phyloP scores from a whole-genome alignment of 2,113 vertebrate species.

The Gymnocephalus cernua region DNA sequence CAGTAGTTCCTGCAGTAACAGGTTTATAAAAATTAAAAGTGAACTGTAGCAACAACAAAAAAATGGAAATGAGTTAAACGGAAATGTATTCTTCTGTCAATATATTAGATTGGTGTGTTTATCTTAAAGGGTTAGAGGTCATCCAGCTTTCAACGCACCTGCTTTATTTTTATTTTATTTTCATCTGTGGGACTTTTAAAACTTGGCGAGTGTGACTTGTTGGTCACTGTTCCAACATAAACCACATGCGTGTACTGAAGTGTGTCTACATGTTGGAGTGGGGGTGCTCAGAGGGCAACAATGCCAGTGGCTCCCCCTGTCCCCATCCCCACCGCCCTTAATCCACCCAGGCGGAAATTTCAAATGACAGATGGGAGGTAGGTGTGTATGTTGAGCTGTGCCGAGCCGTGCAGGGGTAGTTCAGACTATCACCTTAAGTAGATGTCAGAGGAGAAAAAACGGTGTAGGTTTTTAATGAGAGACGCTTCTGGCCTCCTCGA shows the following conservation, averaged over 20 bases:
- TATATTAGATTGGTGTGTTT: neutral
- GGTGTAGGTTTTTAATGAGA: constrained; percentile 76
- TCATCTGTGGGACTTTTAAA: constrained; percentile 37
- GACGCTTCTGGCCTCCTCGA: constrained; percentile 54
- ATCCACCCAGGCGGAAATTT: constrained; percentile 69
- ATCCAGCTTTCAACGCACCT: too few species aligned
- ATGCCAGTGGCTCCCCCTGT: neutral
- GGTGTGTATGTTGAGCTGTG: constrained; percentile 30
- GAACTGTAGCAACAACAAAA: neutral
- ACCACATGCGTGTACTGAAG: constrained; percentile 2
- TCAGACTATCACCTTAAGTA: constrained; percentile 79
- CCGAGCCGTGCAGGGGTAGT: constrained; percentile 51
- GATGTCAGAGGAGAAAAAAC: constrained; percentile 76
- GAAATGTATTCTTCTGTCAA: neutral
- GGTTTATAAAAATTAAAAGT: neutral
- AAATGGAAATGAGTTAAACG: neutral
- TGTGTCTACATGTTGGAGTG: constrained; percentile 25
- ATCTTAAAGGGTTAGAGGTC: neutral
- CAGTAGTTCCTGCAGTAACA: neutral
- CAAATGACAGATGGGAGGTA: constrained; percentile 68
- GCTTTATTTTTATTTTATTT: neutral
- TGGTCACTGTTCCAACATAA: neutral
- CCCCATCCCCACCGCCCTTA: constrained; percentile 33
- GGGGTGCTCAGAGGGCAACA: constrained; percentile 8
- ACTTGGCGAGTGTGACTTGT: neutral